A percentile compares a stretch with the other conserved stretches of the same genome.
phyloP scores from a whole-genome alignment of 2,113 vertebrate genomes.

The Malurus cyaneus region DNA sequence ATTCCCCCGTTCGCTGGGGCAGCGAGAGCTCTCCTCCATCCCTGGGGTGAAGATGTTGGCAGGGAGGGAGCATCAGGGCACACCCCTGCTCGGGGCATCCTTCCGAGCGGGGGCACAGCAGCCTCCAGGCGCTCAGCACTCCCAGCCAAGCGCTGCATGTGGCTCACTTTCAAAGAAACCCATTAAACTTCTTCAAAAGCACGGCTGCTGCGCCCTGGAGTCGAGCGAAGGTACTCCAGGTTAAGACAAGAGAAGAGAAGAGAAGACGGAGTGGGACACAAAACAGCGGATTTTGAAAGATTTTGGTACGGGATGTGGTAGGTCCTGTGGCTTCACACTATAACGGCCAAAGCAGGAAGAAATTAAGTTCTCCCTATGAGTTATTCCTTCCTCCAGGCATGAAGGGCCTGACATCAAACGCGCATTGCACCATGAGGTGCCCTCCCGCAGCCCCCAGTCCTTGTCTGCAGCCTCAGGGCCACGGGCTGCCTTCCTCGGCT shows the following conservation, averaged over 20 bases:
- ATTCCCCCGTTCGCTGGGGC: rapidly evolving
- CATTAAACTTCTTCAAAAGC: neutral
- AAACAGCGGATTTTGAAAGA: neutral
- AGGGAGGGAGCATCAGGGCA: neutral
- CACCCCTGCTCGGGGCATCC: neutral
- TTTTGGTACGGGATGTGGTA: rapidly evolving
- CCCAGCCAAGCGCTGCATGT: neutral
- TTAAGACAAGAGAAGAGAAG: neutral
- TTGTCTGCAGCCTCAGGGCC: neutral
- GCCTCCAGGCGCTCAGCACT: neutral
- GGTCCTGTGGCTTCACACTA: neutral
- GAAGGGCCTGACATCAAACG: neutral
- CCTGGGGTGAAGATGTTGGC: rapidly evolving
- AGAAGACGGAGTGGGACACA: neutral
- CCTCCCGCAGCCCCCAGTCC: rapidly evolving
- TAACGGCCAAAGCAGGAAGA: neutral
- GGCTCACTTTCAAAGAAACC: neutral
- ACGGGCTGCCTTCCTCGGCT: neutral
- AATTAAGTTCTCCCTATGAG: neutral
- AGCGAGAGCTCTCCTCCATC: rapidly evolving
- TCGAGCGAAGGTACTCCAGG: neutral
- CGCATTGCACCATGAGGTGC: rapidly evolving
- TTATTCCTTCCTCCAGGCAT: neutral
- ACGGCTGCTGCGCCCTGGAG: neutral
- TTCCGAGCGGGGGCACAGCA: rapidly evolving